Evolutionary conservation across 2,797 vertebrate species (phyloP), one percentile per base, ranked within the genome.

Genomic region (Ceryle rudis): DNA sequence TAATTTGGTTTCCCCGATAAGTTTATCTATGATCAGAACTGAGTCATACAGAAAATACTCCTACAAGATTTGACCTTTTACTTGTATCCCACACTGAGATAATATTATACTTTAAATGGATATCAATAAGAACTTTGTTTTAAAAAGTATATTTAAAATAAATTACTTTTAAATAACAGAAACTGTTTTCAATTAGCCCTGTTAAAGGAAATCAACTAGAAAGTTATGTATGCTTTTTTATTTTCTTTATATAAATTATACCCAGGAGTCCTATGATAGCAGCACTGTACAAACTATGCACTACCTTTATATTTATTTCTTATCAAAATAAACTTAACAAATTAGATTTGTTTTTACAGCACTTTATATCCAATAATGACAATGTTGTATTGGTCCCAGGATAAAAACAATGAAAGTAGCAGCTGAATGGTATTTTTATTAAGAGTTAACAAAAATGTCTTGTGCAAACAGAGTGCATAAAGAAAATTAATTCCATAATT

Each of bases 41-140:
- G 98, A 99, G 97, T 99, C 98, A 99, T 98, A 98, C 93, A 98
- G 98, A 98, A 98, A 98, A 98, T 98, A 98, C 98, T 98, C 98
- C 98, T 98, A 98, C 98, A 98, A 98, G 98, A 98, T 98, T 96
- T 99, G 98, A 99, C 98, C 98, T 99, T 99, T 99, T 98, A 98
- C 97, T 98, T 97, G 97, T 97, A 98, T 90, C 97, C 98, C 97
- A 98, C 98, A 98, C 98, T 98, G 95, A 98, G 97, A 98, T 97
- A 97, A 97, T 96, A 91, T 94, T 95, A 97, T 93, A 96, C 94
- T 97, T 97, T 94, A 98, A 97, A 97, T 96, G 86, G 94, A 96
- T 97, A 98, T 97, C 97, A 96, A 97, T 97, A 97, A 96, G 95
- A 97, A 97, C 96, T 97, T 97, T 98, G 97, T 98, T 98, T 98